Conservation (phyloP, 2,797 vertebrate species). For the Anabacerthia variegaticeps region DNA sequence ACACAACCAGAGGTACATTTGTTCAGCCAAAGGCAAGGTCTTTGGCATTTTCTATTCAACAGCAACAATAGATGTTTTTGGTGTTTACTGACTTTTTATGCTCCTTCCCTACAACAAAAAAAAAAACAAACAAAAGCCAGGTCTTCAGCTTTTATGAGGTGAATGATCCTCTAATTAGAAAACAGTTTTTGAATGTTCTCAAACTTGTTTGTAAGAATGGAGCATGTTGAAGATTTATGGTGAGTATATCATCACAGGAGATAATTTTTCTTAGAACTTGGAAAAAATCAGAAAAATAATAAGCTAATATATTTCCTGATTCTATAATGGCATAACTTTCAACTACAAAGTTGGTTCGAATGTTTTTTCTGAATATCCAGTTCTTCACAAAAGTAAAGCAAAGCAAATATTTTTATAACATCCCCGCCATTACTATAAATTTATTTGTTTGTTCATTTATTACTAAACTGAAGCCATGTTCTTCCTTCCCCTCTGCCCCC, state of each 20-base stretch:
- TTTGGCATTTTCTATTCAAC: neutral
- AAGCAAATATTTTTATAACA: neutral
- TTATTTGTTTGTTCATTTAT: neutral
- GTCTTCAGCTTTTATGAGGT: neutral
- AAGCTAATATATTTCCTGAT: neutral
- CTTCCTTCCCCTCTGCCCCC: neutral
- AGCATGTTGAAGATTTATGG: neutral
- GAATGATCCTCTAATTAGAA: neutral
- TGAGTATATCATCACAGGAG: neutral
- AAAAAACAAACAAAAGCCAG: accelerated
- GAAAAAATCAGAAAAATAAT: neutral
- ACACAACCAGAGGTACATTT: neutral
- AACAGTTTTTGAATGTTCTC: neutral
- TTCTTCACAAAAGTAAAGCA: neutral
- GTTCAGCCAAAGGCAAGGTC: neutral
- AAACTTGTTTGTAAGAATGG: neutral
- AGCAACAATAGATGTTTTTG: neutral
- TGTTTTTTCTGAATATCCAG: neutral
- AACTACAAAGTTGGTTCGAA: neutral
- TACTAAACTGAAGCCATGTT: neutral
- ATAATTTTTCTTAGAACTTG: neutral
- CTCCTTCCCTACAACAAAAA: neutral
- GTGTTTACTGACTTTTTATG: neutral
- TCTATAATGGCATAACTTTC: neutral
- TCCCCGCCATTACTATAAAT: neutral